Conservation (phyloP, 2,113 vertebrate species). For the Tenrec ecaudatus region DNA sequence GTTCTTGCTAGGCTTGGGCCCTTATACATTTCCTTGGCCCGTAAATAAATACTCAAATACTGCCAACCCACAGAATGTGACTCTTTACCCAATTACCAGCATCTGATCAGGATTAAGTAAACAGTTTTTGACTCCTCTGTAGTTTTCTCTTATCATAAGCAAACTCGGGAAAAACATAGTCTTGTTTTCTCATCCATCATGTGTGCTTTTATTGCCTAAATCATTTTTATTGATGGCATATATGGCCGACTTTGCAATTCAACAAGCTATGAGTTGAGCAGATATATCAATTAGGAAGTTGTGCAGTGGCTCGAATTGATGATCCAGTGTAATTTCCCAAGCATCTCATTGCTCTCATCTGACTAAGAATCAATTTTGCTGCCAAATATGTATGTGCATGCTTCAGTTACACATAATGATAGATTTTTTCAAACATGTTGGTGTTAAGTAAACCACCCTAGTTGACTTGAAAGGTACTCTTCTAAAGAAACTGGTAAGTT, state of each 20-base stretch:
- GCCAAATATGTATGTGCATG: neutral
- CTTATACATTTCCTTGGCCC: neutral
- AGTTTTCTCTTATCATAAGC: neutral
- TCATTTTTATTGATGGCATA: neutral
- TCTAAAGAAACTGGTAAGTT: neutral
- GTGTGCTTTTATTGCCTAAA: neutral
- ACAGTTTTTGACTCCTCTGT: neutral
- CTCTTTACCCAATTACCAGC: neutral
- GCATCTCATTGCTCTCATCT: slow-evolving; percentile 39
- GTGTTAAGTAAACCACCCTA: slow-evolving; percentile 26
- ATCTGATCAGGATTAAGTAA: neutral
- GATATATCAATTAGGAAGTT: slow-evolving; percentile 29
- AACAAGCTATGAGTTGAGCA: slow-evolving; percentile 20
- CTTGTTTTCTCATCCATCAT: neutral
- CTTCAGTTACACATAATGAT: slow-evolving; percentile 40
- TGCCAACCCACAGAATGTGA: neutral
- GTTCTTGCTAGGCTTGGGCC: neutral
- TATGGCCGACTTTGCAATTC: neutral
- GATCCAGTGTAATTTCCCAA: slow-evolving; percentile 51
- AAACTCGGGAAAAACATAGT: neutral
- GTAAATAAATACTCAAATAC: neutral
- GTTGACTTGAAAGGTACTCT: neutral
- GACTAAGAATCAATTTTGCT: slow-evolving; percentile 53
- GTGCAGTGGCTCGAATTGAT: slow-evolving; percentile 42
- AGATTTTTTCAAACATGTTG: slow-evolving; percentile 15